phyloP scores from a whole-genome alignment of 2,888 invertebrate genomes.

The Drosophila algonquin region DNA sequence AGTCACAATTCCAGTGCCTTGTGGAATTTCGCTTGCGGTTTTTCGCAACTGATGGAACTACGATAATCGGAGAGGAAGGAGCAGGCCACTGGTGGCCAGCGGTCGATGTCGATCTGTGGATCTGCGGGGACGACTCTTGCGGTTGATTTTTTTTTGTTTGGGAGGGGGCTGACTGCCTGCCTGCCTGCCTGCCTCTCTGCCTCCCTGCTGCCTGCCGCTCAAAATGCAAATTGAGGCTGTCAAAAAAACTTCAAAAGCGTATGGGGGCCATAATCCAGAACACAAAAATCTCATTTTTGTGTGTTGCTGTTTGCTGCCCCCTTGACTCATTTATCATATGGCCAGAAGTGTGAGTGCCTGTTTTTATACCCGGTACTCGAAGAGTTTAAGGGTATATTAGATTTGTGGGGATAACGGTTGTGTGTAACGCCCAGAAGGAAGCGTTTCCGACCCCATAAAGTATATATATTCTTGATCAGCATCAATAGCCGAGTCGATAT shows the following conservation, averaged over 20 bases:
- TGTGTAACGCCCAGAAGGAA: too few relatives aligned
- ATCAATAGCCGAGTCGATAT: too few relatives aligned
- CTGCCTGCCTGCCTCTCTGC: constrained; percentile 2
- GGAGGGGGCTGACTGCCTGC: constrained; percentile 21
- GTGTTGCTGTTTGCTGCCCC: constrained; percentile 17
- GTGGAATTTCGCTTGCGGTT: neutral
- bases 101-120: neutral
- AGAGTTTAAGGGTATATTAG: too few relatives aligned
- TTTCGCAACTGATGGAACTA: neutral
- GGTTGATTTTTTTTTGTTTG: constrained; percentile 1
- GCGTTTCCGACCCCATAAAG: too few relatives aligned
- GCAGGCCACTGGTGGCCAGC: neutral
- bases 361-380: too few relatives aligned
- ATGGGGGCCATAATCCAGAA: constrained; percentile 20
- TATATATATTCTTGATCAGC: too few relatives aligned
- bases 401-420: too few relatives aligned
- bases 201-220: constrained; percentile 20
- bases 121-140: constrained; percentile 11
- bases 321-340: constrained; percentile 73
- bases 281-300: constrained; percentile 42
- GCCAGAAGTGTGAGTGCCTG: constrained; percentile 48
- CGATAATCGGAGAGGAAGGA: neutral
- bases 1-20: neutral
- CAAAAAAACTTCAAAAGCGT: constrained; percentile 55
- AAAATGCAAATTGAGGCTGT: constrained; percentile 68